These are phyloP conservation scores for Pollenia labialis DNA, from an alignment of 2,888 invertebrate species.

Conservation along the genomic window DNA sequence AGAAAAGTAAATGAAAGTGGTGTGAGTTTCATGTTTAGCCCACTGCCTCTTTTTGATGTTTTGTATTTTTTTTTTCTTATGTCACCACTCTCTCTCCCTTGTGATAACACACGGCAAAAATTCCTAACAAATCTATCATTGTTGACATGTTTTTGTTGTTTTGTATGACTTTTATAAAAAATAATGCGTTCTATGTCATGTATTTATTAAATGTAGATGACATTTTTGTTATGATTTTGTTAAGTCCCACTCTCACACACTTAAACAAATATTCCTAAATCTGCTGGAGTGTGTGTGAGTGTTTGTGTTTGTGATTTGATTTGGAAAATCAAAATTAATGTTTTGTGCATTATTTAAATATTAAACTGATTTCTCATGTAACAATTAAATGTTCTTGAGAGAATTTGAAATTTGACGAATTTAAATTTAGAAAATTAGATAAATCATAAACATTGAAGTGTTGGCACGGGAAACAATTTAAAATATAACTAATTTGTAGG, in stretches of 20 bases:
- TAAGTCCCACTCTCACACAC: background rate
- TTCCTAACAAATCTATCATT: constrained; percentile 41
- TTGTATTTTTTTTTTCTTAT: background rate
- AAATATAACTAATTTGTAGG: no score
- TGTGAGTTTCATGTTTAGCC: constrained; percentile 2
- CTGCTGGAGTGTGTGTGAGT: background rate
- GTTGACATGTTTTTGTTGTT: constrained; percentile 47
- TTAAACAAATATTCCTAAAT: constrained; percentile 6
- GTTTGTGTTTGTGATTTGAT: background rate
- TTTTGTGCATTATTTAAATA: constrained; percentile 23
- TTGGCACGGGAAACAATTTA: no score
- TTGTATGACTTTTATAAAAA: constrained; percentile 3
- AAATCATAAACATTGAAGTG: no score
- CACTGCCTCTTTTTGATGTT: constrained; percentile 5
- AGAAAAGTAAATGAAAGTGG: background rate
- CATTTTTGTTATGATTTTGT: constrained; percentile 36
- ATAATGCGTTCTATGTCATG: background rate
- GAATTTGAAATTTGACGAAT: background rate
- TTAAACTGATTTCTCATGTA: constrained; percentile 5
- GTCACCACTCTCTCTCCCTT: constrained; percentile 12
- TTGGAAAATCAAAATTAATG: constrained; percentile 25
- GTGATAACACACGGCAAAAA: background rate
- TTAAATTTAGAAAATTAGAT: no score
- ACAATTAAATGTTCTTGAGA: constrained; percentile 5
- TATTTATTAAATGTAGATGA: constrained; percentile 32